These are phyloP conservation scores for Dendrophyllia cribrosa DNA, from an alignment of 64 coral and sea anemone species.

Conservation along the genomic window DNA sequence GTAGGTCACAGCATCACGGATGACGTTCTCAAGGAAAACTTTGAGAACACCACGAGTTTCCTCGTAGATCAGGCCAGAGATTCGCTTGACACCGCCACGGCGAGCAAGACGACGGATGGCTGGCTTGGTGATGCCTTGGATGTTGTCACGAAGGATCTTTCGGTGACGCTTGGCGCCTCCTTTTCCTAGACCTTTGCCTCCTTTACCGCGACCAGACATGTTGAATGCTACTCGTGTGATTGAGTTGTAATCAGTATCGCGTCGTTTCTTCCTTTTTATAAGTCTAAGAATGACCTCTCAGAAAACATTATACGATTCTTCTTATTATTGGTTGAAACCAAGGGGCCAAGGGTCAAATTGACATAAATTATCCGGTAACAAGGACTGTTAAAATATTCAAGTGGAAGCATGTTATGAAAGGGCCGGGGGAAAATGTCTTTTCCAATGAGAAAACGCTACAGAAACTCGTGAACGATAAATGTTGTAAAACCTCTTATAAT, in stretches of 20 bases:
- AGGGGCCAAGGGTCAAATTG: not conserved
- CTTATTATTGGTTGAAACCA: not conserved
- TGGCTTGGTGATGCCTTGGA: constrained; percentile 74
- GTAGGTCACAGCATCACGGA: constrained; percentile 78
- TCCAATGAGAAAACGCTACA: not conserved
- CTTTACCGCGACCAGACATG: constrained; percentile 76
- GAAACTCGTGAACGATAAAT: not conserved
- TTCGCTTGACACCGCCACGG: constrained; percentile 72
- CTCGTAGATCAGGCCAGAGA: constrained; percentile 78
- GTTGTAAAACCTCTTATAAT: not conserved
- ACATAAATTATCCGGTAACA: too few species aligned
- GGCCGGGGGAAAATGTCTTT: not conserved
- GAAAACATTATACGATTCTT: not conserved
- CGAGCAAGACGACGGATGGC: constrained; percentile 80
- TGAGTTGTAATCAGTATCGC: too few species aligned
- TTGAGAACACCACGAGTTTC: constrained; percentile 76
- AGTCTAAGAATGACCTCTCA: constrained; percentile 9
- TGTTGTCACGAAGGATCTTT: constrained; percentile 73
- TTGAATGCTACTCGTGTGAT: too few species aligned
- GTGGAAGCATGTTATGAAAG: too few species aligned
- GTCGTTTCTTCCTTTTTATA: not conserved
- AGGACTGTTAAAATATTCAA: not conserved
- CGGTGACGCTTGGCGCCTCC: constrained; percentile 77
- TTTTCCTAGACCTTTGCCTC: constrained; percentile 78
- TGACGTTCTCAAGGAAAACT: constrained; percentile 74